Base-by-base conservation (phyloP, 1,140 invertebrate species). In the Cataglyphis hispanica region DNA sequence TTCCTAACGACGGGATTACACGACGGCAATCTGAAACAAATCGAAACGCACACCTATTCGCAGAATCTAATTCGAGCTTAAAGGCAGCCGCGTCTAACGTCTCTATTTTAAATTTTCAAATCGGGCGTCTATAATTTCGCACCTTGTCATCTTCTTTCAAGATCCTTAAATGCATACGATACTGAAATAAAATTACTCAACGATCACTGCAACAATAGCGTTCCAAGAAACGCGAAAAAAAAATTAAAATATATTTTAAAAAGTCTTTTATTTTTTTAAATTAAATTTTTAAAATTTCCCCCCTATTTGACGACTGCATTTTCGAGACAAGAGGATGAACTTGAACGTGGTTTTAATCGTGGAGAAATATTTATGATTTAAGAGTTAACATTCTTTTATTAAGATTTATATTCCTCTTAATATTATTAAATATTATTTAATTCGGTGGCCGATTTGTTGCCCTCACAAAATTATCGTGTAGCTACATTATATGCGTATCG, bases 1-100 rank as follows among this genome's bases (percentile, higher is more conserved):
- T 83, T 70, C 77, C 77, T 66, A 84, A 84, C 78, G 70, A 37
- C 64, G 22, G 87, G 80, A 87, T 88, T 87, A 88, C 67, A 74
- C 86, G 46, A 27, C 60, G 80, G 72, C 64, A 56, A 70, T 63
- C 78, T 75, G 86, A 87, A 87, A 75, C 86, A 46, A 87, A 69
- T 86, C 60, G 84, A 13, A 43, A 60, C 67, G n/a, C 53, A 27
- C 46, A 83, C 25, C 84, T 43, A 78, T 78, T 53, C 25, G 63
- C 40, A 46, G 53, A 40, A 76, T 64, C 86, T 87, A 86, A 86
- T 87, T 87, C 37, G 53, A 46, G 67, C 53, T 43, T 74, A 60
- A 58, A 37, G 50, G 34, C 16, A 70, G 78, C 34, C 34, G 25
- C 43, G 43, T 56, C 31, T 43, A 83, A 83, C n/a, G 67, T 74